These are phyloP conservation scores for Aeoliscus strigatus DNA, from an alignment of 2,797 vertebrate genomes.

Conservation along the genomic window DNA sequence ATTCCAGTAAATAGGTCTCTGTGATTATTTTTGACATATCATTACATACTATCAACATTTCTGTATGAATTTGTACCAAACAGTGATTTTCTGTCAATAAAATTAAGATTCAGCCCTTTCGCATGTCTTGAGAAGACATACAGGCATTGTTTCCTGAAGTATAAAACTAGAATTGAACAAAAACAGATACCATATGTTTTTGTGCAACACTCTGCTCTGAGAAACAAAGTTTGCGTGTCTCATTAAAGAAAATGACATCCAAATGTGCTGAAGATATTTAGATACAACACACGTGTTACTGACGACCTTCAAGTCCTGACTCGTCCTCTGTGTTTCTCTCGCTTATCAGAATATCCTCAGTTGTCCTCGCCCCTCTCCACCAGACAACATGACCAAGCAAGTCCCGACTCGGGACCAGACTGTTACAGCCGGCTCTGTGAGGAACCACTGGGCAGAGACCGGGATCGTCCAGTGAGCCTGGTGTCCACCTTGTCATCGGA, in stretches of 20 bases:
- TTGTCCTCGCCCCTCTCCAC: conserved; percentile 59
- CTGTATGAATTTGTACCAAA: neutral
- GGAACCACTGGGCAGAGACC: conserved; percentile 68
- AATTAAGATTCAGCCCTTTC: no score
- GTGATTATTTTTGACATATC: no score
- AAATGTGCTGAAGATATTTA: neutral
- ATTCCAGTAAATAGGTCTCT: no score
- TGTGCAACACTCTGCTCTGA: neutral
- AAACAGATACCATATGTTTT: neutral
- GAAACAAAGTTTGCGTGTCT: neutral
- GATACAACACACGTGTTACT: neutral
- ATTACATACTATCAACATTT: no score
- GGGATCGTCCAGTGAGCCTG: conserved; percentile 76
- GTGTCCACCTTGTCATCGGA: conserved; percentile 78
- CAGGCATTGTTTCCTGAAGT: no score
- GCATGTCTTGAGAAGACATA: no score
- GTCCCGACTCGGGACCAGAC: conserved; percentile 40
- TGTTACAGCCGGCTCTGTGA: conserved; percentile 57
- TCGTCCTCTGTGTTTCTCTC: conserved; percentile 15
- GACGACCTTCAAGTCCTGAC: conserved; percentile 4
- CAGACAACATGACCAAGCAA: conserved; percentile 74
- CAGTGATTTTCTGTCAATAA: no score
- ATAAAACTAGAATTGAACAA: neutral
- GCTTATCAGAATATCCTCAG: conserved; percentile 69
- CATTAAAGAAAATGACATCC: neutral